phyloP scores from a whole-genome alignment of 2,888 invertebrate genomes.

The Metellina segmentata region DNA sequence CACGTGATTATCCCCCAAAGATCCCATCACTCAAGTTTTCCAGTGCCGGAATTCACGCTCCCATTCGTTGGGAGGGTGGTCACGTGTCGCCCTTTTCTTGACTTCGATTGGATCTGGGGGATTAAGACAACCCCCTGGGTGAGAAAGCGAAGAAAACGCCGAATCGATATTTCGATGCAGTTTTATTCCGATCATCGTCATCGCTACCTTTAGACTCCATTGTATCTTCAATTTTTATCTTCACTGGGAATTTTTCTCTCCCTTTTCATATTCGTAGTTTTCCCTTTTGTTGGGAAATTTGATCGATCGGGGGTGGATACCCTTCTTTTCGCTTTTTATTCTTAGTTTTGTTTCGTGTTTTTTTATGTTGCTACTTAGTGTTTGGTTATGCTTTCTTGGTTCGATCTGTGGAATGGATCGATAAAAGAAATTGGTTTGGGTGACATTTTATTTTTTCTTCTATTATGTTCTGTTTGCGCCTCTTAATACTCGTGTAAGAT shows the following conservation, averaged over 20 bases:
- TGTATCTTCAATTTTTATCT: conserved; percentile 59
- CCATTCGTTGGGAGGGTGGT: conserved; percentile 49
- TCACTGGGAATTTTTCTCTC: conserved; percentile 2
- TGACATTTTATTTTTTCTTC: background rate
- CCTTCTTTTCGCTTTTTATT: background rate
- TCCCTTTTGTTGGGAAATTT: conserved; percentile 48
- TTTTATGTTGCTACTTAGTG: conserved; percentile 1
- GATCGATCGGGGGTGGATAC: conserved; percentile 8
- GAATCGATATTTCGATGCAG: conserved; percentile 68
- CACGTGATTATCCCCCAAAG: conserved; percentile 5
- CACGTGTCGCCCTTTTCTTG: conserved; percentile 49
- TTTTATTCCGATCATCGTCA: conserved; percentile 61
- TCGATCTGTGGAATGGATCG: conserved; percentile 14
- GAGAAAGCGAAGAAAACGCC: conserved; percentile 4
- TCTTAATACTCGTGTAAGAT: background rate
- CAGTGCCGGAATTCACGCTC: conserved; percentile 41
- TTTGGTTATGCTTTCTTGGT: conserved; percentile 8
- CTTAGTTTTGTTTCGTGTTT: conserved; percentile 26
- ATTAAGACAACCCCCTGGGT: conserved; percentile 32
- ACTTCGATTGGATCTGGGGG: conserved; percentile 54
- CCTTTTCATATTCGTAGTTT: conserved; percentile 34
- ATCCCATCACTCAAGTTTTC: conserved; percentile 43
- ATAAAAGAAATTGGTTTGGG: conserved; percentile 2
- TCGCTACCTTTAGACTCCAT: conserved; percentile 44
- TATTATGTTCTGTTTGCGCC: background rate